These are phyloP conservation scores for Panagrolaimus sp. DNA, from an alignment of 1,140 invertebrate species.

Conservation along the genomic window DNA sequence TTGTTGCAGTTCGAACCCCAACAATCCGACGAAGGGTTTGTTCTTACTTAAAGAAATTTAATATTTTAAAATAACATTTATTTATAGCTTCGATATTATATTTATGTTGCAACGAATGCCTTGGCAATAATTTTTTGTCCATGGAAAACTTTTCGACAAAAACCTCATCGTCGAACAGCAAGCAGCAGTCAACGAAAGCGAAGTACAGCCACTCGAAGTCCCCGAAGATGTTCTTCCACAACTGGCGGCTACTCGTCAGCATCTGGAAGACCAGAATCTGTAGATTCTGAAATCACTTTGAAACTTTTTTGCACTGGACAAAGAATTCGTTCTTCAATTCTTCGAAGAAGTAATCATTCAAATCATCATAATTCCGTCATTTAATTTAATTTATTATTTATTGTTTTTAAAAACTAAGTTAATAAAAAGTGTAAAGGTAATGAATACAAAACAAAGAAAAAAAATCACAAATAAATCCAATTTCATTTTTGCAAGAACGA, in stretches of 20 bases:
- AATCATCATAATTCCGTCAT: background rate
- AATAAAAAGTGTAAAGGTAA: too few relatives aligned
- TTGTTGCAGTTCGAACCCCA: slow-evolving; percentile 53
- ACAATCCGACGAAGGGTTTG: slow-evolving; percentile 46
- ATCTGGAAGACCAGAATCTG: background rate
- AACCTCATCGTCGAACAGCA: background rate
- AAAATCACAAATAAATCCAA: too few relatives aligned
- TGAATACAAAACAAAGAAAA: too few relatives aligned
- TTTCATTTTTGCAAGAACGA: too few relatives aligned
- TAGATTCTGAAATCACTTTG: background rate
- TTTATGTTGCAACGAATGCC: slow-evolving; percentile 17
- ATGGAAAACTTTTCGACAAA: slow-evolving; percentile 20
- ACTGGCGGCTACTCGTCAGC: background rate
- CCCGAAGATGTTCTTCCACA: background rate
- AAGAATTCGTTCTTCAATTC: background rate
- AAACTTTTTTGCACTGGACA: slow-evolving; percentile 1
- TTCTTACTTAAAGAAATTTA: slow-evolving; percentile 7
- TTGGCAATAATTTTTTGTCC: slow-evolving; percentile 21
- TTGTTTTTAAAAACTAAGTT: too few relatives aligned
- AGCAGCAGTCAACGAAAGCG: background rate
- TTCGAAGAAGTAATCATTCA: background rate
- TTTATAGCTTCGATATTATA: slow-evolving; percentile 35
- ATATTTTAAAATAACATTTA: background rate
- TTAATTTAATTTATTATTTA: background rate
- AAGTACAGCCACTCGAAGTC: background rate